These are phyloP conservation scores for Setophaga coronata DNA, from an alignment of 2,113 vertebrate genomes.

Conservation along the genomic window DNA sequence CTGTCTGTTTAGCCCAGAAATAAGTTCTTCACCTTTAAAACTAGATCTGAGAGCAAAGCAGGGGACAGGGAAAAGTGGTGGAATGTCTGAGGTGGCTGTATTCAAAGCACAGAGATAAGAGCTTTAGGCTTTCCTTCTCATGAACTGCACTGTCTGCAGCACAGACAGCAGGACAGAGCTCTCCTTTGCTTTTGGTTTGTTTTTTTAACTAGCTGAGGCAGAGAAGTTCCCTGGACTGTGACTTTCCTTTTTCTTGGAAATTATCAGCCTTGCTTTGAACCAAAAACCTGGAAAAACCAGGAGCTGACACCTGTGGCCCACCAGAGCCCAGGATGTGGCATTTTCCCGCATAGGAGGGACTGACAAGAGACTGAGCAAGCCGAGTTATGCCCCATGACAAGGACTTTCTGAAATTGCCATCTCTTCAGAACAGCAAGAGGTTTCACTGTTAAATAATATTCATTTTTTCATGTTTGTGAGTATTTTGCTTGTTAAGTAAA, in stretches of 20 bases:
- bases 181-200: too few relatives aligned
- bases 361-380: background rate
- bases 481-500: too few relatives aligned
- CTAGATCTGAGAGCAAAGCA: background rate
- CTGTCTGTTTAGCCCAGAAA: background rate
- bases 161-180: fast-evolving
- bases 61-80: background rate
- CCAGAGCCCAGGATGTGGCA: fast-evolving
- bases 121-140: background rate
- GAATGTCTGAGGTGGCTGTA: background rate
- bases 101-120: background rate
- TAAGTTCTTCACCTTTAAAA: background rate
- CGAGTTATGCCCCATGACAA: fast-evolving
- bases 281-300: fast-evolving
- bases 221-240: background rate
- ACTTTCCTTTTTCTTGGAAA: background rate
- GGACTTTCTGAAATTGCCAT: background rate
- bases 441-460: background rate
- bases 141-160: background rate
- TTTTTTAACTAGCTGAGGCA: background rate
- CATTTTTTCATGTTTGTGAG: background rate
- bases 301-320: background rate
- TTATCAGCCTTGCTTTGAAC: too few relatives aligned
- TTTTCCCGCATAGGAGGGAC: fast-evolving
- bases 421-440: background rate